Base-by-base conservation (phyloP, 2,888 invertebrate genomes). In the Salticus scenicus region DNA sequence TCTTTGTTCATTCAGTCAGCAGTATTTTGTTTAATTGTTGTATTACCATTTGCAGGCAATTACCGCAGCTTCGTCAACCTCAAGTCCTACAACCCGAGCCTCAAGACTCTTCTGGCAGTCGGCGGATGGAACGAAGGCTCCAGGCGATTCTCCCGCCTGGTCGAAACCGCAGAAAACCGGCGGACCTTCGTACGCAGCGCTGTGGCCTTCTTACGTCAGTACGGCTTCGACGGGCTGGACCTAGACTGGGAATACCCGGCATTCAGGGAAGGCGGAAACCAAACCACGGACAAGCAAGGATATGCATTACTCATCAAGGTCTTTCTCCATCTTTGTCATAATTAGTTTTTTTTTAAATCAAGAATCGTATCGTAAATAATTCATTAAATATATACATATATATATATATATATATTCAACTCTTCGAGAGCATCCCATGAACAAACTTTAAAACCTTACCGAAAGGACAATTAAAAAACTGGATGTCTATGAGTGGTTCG, bases 51-150 rank as follows among this genome's bases (percentile, higher is more conserved):
- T 31, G 24, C 89, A 97, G 97, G 97, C 91, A 97, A 97, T 64
- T 97, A 97, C 91, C 96, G 97, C 28, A 97, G 97, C 92, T 97
- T 97, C 92, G 97, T 95, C 51, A 97, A 97, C 0, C 93, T 97
- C 84, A 97, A 97, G 92, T 96, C 96, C 0, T 97, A 97, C 93
- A 97, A 97, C 92, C 96, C 96, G 91, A 94, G 96, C 88, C 91
- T 97, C 90, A 97, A 97, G 92, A 97, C 97, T 0, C 92, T 98
- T 92, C 93, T 98, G 89, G 97, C 97, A 12, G 96, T 97, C 89
- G 97, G 97, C 0, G 97, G 97, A 0, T 97, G 97, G 97, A 97
- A 97, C 91, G 97, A 97, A 91, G 97, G 96, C 20, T 97, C 97
- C 0, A 93, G 95, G 20, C 94, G 89, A 27, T 97, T 97, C 92